These are phyloP conservation scores for Ophion costatus DNA, from an alignment of 2,888 invertebrate genomes.

Conservation along the genomic window DNA sequence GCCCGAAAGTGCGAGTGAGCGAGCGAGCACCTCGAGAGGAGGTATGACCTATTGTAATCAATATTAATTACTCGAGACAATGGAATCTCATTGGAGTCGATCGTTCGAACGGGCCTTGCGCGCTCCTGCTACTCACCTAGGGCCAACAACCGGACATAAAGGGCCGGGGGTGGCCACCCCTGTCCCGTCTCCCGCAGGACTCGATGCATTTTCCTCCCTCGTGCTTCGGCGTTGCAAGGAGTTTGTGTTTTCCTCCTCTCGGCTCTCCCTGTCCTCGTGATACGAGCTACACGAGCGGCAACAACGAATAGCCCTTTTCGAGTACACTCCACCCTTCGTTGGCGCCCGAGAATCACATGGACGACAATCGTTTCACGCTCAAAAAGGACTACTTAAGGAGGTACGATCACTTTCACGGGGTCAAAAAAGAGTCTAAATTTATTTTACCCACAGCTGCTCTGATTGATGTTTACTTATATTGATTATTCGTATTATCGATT, in stretches of 20 bases:
- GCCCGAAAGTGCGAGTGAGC: slow-evolving; percentile 38
- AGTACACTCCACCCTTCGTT: slow-evolving; percentile 48
- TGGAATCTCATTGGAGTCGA: slow-evolving; percentile 84
- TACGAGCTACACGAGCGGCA: slow-evolving; percentile 37
- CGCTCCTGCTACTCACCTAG: slow-evolving; percentile 54
- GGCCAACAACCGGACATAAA: slow-evolving; percentile 53
- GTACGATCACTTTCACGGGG: no score
- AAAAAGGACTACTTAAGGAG: background rate
- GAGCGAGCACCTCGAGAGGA: slow-evolving; percentile 68
- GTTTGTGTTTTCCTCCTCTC: slow-evolving; percentile 57
- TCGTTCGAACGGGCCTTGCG: slow-evolving; percentile 80
- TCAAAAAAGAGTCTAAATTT: no score
- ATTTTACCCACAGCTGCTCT: no score
- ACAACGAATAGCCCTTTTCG: slow-evolving; percentile 28
- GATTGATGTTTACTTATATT: no score
- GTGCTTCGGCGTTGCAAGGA: slow-evolving; percentile 37
- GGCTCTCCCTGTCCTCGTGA: slow-evolving; percentile 33
- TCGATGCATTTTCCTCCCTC: slow-evolving; percentile 45
- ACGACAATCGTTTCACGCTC: background rate
- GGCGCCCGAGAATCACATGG: slow-evolving; percentile 31
- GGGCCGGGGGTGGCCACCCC: slow-evolving; percentile 40
- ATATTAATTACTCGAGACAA: slow-evolving; percentile 84
- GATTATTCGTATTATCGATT: no score
- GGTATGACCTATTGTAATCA: slow-evolving; percentile 83
- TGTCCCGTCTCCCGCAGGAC: slow-evolving; percentile 44